Evolutionary conservation across 2,888 invertebrate genomes (phyloP).

Genomic region (Andrena marginata): DNA sequence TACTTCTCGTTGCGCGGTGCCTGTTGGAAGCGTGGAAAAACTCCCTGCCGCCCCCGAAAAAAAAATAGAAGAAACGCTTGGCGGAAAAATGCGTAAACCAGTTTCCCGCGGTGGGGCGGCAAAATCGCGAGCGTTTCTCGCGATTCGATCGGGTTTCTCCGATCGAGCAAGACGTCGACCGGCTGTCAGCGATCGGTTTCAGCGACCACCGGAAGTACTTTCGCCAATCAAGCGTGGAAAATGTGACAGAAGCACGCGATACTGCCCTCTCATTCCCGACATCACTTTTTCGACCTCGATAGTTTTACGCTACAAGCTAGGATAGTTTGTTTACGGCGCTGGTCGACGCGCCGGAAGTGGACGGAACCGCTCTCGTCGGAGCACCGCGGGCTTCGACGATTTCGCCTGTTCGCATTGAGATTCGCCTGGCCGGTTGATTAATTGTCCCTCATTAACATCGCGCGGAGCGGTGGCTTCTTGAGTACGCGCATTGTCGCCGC

Average conservation of each 20-base stretch:
- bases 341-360: slow-evolving; percentile 24
- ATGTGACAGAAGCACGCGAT: slow-evolving; percentile 1
- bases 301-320: not conserved
- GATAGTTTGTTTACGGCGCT: not conserved
- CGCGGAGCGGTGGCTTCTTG: slow-evolving; percentile 58
- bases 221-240: slow-evolving; percentile 16
- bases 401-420: slow-evolving; percentile 75
- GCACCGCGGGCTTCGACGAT: slow-evolving; percentile 53
- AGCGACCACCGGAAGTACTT: slow-evolving; percentile 22
- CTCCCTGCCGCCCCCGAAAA: slow-evolving; percentile 9
- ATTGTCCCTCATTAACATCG: slow-evolving; percentile 76
- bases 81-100: slow-evolving; percentile 4
- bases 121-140: not conserved
- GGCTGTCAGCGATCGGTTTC: slow-evolving; percentile 42
- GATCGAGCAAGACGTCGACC: slow-evolving; percentile 12
- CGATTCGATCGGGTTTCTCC: slow-evolving; percentile 42
- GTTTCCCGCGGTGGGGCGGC: slow-evolving; percentile 12
- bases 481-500: slow-evolving; percentile 61
- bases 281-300: not conserved
- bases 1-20: slow-evolving; percentile 24
- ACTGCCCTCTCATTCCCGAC: not conserved
- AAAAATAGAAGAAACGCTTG: not conserved
- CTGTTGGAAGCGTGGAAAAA: not conserved
- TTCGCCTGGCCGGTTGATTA: slow-evolving; percentile 78
- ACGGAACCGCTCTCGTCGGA: slow-evolving; percentile 61